Evolutionary conservation across 37 sponge, comb jelly and placozoan genomes (phyloP).

Genomic region (Cladorhizidae sp.): DNA sequence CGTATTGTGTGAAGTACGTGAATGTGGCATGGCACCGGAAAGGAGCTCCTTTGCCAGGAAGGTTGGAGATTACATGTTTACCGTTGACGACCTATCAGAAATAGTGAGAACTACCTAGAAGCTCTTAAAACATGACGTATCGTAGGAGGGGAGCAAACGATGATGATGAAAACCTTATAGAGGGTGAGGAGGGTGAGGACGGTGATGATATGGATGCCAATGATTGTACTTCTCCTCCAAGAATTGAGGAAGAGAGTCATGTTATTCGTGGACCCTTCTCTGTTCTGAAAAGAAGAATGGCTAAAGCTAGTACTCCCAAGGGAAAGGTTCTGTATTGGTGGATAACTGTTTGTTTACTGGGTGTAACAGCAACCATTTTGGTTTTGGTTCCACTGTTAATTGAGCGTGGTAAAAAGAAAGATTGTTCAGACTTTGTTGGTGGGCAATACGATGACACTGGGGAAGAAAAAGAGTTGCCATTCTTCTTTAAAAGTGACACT

Average conservation of each 20-base stretch:
- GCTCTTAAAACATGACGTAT: too few species aligned
- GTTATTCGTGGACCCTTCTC: background rate
- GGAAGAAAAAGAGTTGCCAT: conserved; percentile 22
- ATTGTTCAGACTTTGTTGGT: conserved; percentile 40
- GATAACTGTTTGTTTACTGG: conserved; percentile 36
- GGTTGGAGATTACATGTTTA: too few species aligned
- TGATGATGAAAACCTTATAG: conserved; percentile 6
- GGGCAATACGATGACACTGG: background rate
- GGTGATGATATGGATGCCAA: background rate
- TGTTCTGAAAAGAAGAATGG: background rate
- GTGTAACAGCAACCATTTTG: conserved; percentile 16
- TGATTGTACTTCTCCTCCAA: background rate
- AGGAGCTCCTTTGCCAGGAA: too few species aligned
- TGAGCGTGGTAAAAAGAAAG: background rate
- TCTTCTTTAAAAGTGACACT: conserved; percentile 10
- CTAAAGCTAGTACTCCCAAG: background rate
- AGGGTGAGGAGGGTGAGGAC: background rate
- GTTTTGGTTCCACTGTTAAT: conserved; percentile 29
- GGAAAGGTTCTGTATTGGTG: conserved; percentile 27
- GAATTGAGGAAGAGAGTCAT: conserved; percentile 25
- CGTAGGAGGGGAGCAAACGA: background rate
- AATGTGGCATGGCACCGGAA: too few species aligned
- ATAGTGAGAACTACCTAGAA: too few species aligned
- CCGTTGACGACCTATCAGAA: too few species aligned
- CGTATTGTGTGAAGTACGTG: too few species aligned